Percentiles rank a stretch among this genome's conserved stretches.
phyloP scores from a whole-genome alignment of 2,888 invertebrate species.

The Myopa testacea region DNA sequence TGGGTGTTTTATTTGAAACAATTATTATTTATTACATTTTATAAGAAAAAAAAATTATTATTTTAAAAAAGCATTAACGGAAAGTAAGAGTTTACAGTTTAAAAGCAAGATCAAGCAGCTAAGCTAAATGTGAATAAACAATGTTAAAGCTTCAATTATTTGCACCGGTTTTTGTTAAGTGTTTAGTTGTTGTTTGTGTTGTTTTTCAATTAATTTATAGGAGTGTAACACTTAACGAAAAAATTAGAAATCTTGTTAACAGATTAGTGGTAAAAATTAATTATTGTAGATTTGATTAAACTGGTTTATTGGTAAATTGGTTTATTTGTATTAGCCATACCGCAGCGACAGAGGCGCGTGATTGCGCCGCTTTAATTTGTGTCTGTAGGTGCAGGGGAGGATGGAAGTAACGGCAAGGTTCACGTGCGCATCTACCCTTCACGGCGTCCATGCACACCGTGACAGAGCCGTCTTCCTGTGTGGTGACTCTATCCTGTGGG shows the following conservation, averaged over 20 bases:
- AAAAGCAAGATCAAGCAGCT: conserved; percentile 12
- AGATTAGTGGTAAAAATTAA: neutral
- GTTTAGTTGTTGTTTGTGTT: neutral
- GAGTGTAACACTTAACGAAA: no score
- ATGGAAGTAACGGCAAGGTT: conserved; percentile 99
- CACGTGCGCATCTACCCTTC: conserved; percentile 98
- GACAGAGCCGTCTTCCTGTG: conserved; percentile 98
- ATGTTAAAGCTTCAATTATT: no score
- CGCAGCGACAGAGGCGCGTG: conserved; percentile 84
- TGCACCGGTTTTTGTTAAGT: neutral
- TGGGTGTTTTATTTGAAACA: no score
- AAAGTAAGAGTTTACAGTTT: neutral
- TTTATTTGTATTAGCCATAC: conserved; percentile 72
- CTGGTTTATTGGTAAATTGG: conserved; percentile 16
- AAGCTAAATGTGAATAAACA: neutral
- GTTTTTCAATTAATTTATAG: neutral
- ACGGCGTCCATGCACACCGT: conserved; percentile 99
- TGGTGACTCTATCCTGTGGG: conserved; percentile 95
- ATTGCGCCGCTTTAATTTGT: conserved; percentile 98
- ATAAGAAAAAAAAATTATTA: no score
- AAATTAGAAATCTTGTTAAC: neutral
- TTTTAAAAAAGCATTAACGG: neutral
- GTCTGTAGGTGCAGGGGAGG: conserved; percentile 99
- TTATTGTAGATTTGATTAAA: neutral
- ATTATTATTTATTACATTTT: no score